phyloP scores from a whole-genome alignment of 2,888 invertebrate genomes.

The Petrolisthes cinctipes region DNA sequence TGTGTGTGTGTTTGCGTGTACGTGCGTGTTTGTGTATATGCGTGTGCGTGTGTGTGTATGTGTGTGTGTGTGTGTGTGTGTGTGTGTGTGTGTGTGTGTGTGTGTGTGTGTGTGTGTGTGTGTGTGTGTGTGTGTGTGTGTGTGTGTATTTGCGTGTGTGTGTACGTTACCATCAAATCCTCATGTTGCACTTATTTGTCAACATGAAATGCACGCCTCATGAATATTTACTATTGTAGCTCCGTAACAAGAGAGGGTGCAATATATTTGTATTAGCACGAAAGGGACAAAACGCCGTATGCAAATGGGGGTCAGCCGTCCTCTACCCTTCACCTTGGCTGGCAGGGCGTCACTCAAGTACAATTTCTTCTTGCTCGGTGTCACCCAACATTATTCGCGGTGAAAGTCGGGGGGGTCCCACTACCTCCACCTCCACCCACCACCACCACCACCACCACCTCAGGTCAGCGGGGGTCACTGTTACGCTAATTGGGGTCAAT shows the following conservation, averaged over 20 bases:
- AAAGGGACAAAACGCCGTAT: slow-evolving; percentile 32
- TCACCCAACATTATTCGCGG: slow-evolving; percentile 24
- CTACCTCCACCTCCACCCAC: background rate
- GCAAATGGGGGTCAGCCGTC: slow-evolving; percentile 32
- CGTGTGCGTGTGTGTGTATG: background rate
- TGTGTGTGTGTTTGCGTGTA: background rate
- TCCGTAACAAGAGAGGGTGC: slow-evolving; percentile 23
- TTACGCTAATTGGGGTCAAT: slow-evolving; percentile 40
- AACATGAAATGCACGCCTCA: slow-evolving; percentile 16
- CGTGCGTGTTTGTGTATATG: background rate
- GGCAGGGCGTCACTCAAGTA: slow-evolving; percentile 32
- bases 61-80: background rate
- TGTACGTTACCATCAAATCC: slow-evolving; percentile 2
- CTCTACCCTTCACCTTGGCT: slow-evolving; percentile 31
- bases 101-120: background rate
- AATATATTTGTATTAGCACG: slow-evolving; percentile 25
- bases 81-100: background rate
- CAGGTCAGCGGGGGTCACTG: slow-evolving; percentile 24
- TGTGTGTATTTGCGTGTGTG: background rate
- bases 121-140: background rate
- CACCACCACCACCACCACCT: background rate
- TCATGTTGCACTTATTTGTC: slow-evolving; percentile 30
- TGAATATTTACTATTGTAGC: slow-evolving; percentile 10
- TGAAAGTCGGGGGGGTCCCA: slow-evolving; percentile 5
- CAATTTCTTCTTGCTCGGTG: slow-evolving; percentile 28